Base-by-base conservation (phyloP, 2,113 vertebrate species). In the Brachypodius melanocephalos region DNA sequence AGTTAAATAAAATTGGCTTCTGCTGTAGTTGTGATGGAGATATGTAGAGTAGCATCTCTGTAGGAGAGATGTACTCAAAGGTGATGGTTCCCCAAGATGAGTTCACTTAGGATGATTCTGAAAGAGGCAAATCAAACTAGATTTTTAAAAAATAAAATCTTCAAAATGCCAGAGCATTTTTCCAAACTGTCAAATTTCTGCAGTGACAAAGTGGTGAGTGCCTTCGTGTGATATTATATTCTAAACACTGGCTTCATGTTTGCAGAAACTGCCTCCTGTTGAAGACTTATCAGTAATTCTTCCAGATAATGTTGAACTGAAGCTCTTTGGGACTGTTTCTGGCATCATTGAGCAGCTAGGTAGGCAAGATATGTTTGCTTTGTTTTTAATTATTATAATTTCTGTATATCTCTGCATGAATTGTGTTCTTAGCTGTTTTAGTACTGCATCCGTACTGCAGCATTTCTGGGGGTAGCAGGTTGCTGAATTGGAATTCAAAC, bases 271-370 rank as follows among this genome's bases (percentile, higher is more conserved):
- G 51, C 98, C 98, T 29, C 97, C 97, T 68, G 98, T 98, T 95
- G 98, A 99, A 97, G 98, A 99, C 12, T 61, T 99, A 46, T 76
- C 74, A 74, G 43, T 99, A 85, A 90, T 92, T 55, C 94, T 99
- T 45, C 98, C 99, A 65, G 98, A 98, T 82, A 96, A 98, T 34
- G 97, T 98, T 78, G 98, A 98, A 90, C 92, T 99, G 84, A 98
- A 98, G 81, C 98, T 98, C 17, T 96, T 98, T 71, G 99, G 99
- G 67, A 97, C 98, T 18, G 96, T 99, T 94, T 98, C 98, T 90
- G 98, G 98, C 81, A 97, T 99, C 59, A 93, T 99, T 66, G 98
- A 99, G 57, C 97, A 98, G 63, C 96, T 99, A n/a, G 98, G 99
- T 99, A 97, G 69, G 97, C 93, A 95, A 95, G 22, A 95, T 81